A percentile compares a stretch with the other conserved stretches of the same genome.
Conservation (phyloP, 2,797 vertebrate genomes). For the Lutra lutra region DNA sequence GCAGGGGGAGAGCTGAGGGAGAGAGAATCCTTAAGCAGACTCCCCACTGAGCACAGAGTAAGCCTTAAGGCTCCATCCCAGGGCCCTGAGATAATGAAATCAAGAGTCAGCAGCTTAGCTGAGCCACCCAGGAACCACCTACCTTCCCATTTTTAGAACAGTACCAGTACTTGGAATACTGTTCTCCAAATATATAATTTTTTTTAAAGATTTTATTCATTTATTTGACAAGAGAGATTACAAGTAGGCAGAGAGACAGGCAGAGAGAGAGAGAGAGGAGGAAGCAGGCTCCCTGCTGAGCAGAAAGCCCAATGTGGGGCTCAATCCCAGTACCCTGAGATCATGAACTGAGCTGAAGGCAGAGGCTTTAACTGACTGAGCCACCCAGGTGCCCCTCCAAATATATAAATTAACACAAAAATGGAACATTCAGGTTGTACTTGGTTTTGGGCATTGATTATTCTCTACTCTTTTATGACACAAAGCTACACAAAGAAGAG, state of each 20-base stretch:
- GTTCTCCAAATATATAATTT: background rate
- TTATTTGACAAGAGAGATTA: too few relatives aligned
- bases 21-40: background rate
- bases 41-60: background rate
- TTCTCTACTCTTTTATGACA: background rate
- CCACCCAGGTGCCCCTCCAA: background rate
- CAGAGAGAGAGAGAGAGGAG: too few relatives aligned
- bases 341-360: too few relatives aligned
- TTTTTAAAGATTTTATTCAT: too few relatives aligned
- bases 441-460: background rate
- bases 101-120: background rate
- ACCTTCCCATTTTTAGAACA: background rate
- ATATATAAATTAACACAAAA: background rate
- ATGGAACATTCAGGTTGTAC: background rate
- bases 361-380: too few relatives aligned
- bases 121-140: background rate
- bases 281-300: too few relatives aligned
- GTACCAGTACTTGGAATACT: background rate
- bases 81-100: background rate
- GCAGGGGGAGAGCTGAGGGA: background rate
- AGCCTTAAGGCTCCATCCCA: background rate
- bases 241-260: too few relatives aligned
- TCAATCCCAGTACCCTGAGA: too few relatives aligned
- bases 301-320: too few relatives aligned
- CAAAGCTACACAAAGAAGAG: background rate